phyloP scores from a whole-genome alignment of 92 coral and sea anemone genomes.

The Epizoanthus ramosus region DNA sequence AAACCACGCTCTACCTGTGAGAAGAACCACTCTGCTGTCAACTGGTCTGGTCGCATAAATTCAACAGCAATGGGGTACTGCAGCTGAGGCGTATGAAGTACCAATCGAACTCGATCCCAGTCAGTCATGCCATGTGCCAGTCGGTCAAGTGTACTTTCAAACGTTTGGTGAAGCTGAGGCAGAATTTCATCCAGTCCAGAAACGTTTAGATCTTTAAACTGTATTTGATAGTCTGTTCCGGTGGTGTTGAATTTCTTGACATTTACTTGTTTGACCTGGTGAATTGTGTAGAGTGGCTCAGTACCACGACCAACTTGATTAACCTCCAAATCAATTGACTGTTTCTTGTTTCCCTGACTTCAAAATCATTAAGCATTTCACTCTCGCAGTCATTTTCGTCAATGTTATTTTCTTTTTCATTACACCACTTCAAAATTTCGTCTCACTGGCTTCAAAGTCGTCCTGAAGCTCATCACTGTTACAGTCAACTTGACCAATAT shows the following conservation, averaged over 20 bases:
- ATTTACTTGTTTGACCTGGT: conserved; percentile 2
- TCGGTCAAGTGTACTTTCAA: conserved; percentile 30
- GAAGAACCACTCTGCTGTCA: conserved; percentile 45
- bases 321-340: neutral
- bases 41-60: conserved; percentile 24
- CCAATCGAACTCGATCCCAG: conserved; percentile 31
- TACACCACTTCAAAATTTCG: neutral
- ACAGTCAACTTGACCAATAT: neutral
- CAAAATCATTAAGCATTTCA: too few relatives aligned
- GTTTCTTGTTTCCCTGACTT: neutral
- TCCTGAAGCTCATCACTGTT: neutral
- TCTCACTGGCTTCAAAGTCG: neutral
- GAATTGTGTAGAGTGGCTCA: conserved; percentile 3
- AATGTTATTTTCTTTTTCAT: neutral
- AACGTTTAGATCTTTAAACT: conserved; percentile 21
- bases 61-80: conserved; percentile 41
- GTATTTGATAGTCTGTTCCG: conserved; percentile 31
- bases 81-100: conserved; percentile 24
- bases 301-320: neutral
- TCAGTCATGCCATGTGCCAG: conserved; percentile 27
- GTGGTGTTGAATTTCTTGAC: conserved; percentile 41
- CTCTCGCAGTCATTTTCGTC: neutral
- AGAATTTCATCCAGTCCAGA: conserved; percentile 10
- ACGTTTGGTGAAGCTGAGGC: conserved; percentile 12
- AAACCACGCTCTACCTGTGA: conserved; percentile 30